These are phyloP conservation scores for Ibidorhyncha struthersii DNA, from an alignment of 2,113 vertebrate species.

Conservation along the genomic window DNA sequence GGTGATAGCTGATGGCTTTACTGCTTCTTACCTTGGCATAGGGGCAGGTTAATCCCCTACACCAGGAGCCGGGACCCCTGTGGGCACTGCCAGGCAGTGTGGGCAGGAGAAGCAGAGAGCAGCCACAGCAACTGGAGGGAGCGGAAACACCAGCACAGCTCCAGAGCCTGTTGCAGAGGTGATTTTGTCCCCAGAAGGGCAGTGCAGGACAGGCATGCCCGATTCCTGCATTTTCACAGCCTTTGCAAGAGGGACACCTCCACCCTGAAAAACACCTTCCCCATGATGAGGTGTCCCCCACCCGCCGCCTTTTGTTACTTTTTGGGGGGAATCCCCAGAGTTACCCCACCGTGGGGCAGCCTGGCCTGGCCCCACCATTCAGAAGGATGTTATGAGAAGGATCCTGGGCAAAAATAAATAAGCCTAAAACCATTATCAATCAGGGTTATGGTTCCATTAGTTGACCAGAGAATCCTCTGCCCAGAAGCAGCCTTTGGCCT, in stretches of 20 bases:
- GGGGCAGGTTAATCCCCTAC: no score
- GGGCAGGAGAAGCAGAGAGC: no score
- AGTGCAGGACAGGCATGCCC: background rate
- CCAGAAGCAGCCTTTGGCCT: background rate
- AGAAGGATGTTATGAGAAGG: background rate
- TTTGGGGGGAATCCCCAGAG: background rate
- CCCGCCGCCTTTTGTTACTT: background rate
- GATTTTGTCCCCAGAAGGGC: background rate
- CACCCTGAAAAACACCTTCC: background rate
- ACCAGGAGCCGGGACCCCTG: no score
- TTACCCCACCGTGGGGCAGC: background rate
- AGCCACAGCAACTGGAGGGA: no score
- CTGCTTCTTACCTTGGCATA: no score
- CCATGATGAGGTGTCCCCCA: no score
- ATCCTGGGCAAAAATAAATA: slow-evolving; percentile 32
- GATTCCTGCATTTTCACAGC: background rate
- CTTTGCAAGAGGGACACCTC: background rate
- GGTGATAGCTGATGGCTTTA: background rate
- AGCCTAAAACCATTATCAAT: slow-evolving; percentile 22
- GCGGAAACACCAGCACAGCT: accelerated
- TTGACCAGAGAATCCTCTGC: background rate
- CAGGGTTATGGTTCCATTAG: slow-evolving; percentile 58
- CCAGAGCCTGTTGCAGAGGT: background rate
- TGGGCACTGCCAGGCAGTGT: no score
- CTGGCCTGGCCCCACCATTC: background rate